Conservation (phyloP, 2,797 vertebrate genomes). For the Glyptemys insculpta region DNA sequence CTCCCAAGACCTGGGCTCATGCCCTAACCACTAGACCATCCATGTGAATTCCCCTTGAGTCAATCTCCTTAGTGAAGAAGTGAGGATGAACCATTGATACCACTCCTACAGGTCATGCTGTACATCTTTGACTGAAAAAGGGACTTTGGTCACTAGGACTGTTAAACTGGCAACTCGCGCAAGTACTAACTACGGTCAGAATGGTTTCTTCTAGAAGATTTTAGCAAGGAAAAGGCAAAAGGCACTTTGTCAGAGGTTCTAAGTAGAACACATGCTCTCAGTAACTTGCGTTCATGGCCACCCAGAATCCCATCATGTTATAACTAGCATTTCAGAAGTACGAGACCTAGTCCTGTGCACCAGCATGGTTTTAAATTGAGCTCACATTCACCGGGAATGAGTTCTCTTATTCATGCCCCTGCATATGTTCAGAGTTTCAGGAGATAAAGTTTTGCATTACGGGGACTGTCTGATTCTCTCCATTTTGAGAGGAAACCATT, state of each 20-base stretch:
- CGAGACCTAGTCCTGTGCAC: background rate
- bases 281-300: background rate
- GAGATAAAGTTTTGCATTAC: background rate
- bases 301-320: background rate
- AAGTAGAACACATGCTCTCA: background rate
- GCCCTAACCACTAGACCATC: background rate
- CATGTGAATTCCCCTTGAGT: background rate
- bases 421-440: fast-evolving
- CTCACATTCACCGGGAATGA: fast-evolving
- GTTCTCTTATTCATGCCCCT: background rate
- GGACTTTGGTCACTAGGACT: background rate
- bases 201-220: background rate
- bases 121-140: background rate
- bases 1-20: background rate
- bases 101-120: background rate
- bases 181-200: background rate
- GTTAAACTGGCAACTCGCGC: background rate
- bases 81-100: background rate
- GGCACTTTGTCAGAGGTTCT: background rate
- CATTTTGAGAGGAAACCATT: background rate
- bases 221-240: background rate
- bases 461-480: background rate
- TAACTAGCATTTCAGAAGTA: background rate
- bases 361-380: background rate
- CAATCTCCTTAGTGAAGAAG: background rate